Percentiles rank a stretch among this genome's conserved stretches.
These are phyloP conservation scores for Lerema accius DNA, from an alignment of 1,140 invertebrate genomes.

Conservation along the genomic window DNA sequence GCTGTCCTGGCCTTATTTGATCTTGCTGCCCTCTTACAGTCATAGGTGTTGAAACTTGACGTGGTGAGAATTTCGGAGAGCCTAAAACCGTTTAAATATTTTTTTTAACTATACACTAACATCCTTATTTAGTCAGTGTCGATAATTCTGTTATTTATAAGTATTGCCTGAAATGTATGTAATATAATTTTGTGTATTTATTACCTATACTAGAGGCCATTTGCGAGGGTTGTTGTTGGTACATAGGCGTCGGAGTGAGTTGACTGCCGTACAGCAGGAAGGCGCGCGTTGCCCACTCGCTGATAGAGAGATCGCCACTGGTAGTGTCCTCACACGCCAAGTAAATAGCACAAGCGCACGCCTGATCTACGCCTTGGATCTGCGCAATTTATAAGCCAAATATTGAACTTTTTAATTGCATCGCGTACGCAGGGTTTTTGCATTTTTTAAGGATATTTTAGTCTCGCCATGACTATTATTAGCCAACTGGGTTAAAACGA, in stretches of 20 bases:
- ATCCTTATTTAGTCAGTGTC: too few relatives aligned
- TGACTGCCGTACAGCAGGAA: slow-evolving; percentile 97
- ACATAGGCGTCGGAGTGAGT: slow-evolving; percentile 64
- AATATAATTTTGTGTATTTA: too few relatives aligned
- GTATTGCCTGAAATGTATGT: too few relatives aligned
- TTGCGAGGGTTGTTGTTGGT: slow-evolving; percentile 58
- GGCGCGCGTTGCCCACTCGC: slow-evolving; percentile 94
- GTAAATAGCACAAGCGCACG: slow-evolving; percentile 94
- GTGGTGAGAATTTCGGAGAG: slow-evolving; percentile 78
- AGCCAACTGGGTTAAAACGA: too few relatives aligned
- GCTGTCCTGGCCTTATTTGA: slow-evolving; percentile 56
- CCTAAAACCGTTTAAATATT: too few relatives aligned
- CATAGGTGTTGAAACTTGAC: slow-evolving; percentile 81
- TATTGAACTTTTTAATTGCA: too few relatives aligned
- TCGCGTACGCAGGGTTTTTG: too few relatives aligned
- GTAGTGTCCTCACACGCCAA: slow-evolving; percentile 91
- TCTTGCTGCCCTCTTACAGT: slow-evolving; percentile 65
- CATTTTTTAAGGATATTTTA: too few relatives aligned
- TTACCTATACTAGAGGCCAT: slow-evolving; percentile 59
- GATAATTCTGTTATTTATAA: too few relatives aligned
- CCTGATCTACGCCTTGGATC: slow-evolving; percentile 92
- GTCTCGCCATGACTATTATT: too few relatives aligned
- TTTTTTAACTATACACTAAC: too few relatives aligned
- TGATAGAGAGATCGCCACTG: slow-evolving; percentile 84
- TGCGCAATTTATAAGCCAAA: too few relatives aligned